A percentile compares a stretch with the other conserved stretches of the same genome.
phyloP scores from a whole-genome alignment of 2,113 vertebrate species.

The Ammodytes marinus region DNA sequence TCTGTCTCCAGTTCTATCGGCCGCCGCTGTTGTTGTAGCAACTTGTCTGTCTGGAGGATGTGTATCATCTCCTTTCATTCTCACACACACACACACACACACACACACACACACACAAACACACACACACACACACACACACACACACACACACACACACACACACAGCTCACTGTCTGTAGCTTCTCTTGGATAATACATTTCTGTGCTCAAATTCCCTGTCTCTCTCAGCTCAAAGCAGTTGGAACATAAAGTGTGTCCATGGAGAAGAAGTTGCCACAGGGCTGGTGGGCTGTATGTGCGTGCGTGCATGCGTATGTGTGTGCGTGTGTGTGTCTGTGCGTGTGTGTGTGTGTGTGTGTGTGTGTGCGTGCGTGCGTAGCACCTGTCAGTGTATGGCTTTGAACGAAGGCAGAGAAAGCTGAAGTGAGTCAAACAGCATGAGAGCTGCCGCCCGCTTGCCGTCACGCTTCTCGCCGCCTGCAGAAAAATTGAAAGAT shows the following conservation, averaged over 20 bases:
- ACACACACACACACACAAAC: too few relatives aligned
- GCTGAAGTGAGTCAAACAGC: constrained; percentile 33
- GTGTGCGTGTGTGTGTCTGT: too few relatives aligned
- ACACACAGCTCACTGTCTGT: constrained; percentile 11
- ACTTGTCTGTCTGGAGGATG: constrained; percentile 53
- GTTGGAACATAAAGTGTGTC: neutral
- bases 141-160: too few relatives aligned
- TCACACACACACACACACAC: too few relatives aligned
- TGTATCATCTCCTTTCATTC: constrained; percentile 61
- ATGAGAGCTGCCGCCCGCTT: neutral
- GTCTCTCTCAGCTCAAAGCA: constrained; percentile 26
- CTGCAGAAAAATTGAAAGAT: constrained; percentile 14
- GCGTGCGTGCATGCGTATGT: too few relatives aligned
- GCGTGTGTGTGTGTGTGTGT: too few relatives aligned
- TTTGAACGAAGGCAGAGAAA: constrained; percentile 2
- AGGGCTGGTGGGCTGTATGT: neutral
- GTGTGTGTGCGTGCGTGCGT: too few relatives aligned
- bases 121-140: too few relatives aligned
- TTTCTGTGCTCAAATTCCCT: constrained; percentile 25
- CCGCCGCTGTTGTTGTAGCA: constrained; percentile 31
- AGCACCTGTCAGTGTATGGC: constrained; percentile 61
- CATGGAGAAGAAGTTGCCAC: constrained; percentile 26
- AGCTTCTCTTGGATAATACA: constrained; percentile 19
- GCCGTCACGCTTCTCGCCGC: constrained; percentile 11
- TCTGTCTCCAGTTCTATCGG: constrained; percentile 35